Evolutionary conservation across 2,797 vertebrate genomes (phyloP).

Genomic region (Betta splendens): DNA sequence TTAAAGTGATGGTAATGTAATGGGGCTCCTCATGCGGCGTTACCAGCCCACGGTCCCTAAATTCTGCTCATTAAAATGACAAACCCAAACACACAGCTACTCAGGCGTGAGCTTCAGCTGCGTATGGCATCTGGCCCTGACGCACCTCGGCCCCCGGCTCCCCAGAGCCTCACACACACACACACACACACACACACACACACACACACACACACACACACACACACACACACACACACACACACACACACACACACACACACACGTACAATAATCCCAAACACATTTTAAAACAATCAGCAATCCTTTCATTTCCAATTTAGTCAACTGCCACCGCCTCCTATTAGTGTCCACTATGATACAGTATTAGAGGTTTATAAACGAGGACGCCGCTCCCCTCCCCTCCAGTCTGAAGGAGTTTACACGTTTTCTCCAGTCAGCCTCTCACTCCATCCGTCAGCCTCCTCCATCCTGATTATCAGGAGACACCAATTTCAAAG

Average conservation of each 20-base stretch:
- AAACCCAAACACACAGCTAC: slow-evolving; percentile 85
- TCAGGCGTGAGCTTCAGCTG: slow-evolving; percentile 86
- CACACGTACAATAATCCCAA: slow-evolving; percentile 62
- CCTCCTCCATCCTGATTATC: slow-evolving; percentile 99
- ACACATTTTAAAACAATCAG: slow-evolving; percentile 86
- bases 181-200: slow-evolving; percentile 25
- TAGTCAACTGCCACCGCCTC: slow-evolving; percentile 80
- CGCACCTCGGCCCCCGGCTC: slow-evolving; percentile 75
- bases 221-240: slow-evolving; percentile 32
- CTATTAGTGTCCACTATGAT: slow-evolving; percentile 83
- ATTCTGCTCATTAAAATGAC: slow-evolving; percentile 88
- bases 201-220: slow-evolving; percentile 38
- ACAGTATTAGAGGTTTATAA: slow-evolving; percentile 76
- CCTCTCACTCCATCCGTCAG: slow-evolving; percentile 93
- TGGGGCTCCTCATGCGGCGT: slow-evolving; percentile 80
- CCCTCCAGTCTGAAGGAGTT: slow-evolving; percentile 71
- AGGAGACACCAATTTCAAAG: slow-evolving; percentile 99
- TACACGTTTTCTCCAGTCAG: slow-evolving; percentile 83
- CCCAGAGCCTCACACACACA: slow-evolving; percentile 52
- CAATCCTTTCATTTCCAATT: slow-evolving; percentile 85
- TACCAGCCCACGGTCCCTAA: slow-evolving; percentile 84
- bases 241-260: slow-evolving; percentile 34
- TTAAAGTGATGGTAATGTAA: slow-evolving; percentile 80
- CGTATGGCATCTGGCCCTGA: slow-evolving; percentile 85
- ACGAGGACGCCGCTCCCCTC: slow-evolving; percentile 62